Evolutionary conservation across 2,113 vertebrate genomes (phyloP), one percentile per base, ranked within the genome.

Genomic region (Xenopus laevis): DNA sequence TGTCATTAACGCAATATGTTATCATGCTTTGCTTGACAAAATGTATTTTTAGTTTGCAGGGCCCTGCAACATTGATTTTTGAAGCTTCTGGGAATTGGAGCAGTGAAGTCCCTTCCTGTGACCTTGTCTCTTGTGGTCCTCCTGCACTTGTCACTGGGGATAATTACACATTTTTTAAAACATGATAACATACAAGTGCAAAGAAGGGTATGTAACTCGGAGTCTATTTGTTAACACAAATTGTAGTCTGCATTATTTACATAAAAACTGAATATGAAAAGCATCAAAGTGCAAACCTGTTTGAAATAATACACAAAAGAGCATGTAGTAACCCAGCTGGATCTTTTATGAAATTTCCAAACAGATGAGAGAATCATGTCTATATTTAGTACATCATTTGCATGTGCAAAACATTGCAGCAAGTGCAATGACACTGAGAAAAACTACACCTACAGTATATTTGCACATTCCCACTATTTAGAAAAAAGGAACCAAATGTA

Each of bases 1-100:
- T 40, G 33, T 40, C 6, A 40, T 40, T 40, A 40, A 40, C 8
- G 2, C 2, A 40, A 40, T 6, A 40, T 40, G 2, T 40, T 6
- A 40, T 40, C 6, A 40, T 40, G 33, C 33, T 40, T 40, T 7
- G 33, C 6, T 6, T 40, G 33, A 40, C 33, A 40, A 40, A 27
- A 40, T 40, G 5, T 40, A 3, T 50, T 83, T 69, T 78, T 85
- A 99, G 97, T 76, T 90, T 96, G 81, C 95, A 95, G 90, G 96
- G 95, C 64, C 79, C 93, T 64, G 80, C 91, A 57, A 71, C 93
- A 23, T 84, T 96, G 60, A 82, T 91, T 57, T 99, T 97, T 83
- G 88, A 90, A 2, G 92, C 92, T 1, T 90, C 91, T 0, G 96
- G 93, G 40, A 87, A 85, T 71, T 99, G 97, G 97, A 95, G 93